Evolutionary conservation across 2,113 vertebrate genomes (phyloP), one percentile per base, ranked within the genome.

Genomic region (Sinocyclocheilus maitianheensis): DNA sequence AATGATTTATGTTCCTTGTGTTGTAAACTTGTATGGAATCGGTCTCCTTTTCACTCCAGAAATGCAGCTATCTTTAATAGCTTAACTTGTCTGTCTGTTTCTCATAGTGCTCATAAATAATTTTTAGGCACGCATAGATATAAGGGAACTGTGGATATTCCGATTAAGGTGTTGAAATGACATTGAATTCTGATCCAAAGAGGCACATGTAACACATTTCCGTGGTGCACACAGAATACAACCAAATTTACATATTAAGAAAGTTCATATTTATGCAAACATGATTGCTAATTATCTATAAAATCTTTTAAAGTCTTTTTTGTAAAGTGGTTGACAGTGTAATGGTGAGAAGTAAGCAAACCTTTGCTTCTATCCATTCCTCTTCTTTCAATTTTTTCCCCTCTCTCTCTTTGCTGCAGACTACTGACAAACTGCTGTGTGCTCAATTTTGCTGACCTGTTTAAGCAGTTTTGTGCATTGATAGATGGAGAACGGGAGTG

Each of bases 381-480:
- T 46, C 0, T 46, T 10, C 43, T 46, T 14, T 16, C 5, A 18
- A 14, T 16, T 5, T 53, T 53, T 13, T 53, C 8, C 8, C 9
- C 1, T 6, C 53, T 3, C 30, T 77, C 6, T 78, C 24, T 58
- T 55, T 58, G 51, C 14, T 77, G 14, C 48, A 46, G 26, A 26
- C 26, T 62, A 62, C 14, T 79, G 77, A 24, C 18, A 43, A 24
- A 79, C 55, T 88, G 62, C 65, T 26, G 46, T 85, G 84, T 86
- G 76, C 86, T 85, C 67, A 18, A 16, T 85, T 90, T 90, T 85
- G 78, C 85, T 40, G 55, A 62, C 88, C 26, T 48, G 43, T 43
- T 83, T 60, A 89, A 84, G 90, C 90, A 85, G 67, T 89, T 92
- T 67, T 69, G 80, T 69, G 65, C 14, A 48, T 69, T 71, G 63